Evolutionary conservation across 1,140 invertebrate species (phyloP).

Genomic region (Nylanderia fulva): DNA sequence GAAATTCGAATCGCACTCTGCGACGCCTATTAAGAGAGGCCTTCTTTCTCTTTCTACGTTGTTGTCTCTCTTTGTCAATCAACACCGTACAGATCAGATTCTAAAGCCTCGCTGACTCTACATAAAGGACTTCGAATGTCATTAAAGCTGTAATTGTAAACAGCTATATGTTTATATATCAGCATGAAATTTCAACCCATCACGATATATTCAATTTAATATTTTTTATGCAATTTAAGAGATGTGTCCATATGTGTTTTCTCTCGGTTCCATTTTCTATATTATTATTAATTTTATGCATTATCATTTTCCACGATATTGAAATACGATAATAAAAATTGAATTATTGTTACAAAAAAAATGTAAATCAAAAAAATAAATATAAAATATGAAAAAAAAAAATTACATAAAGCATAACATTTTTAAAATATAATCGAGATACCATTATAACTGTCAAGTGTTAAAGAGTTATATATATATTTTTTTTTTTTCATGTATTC

Average conservation of each 20-base stretch:
- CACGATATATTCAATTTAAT: background rate
- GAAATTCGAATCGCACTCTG: conserved; percentile 43
- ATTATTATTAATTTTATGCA: conserved; percentile 6
- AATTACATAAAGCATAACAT: background rate
- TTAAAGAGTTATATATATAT: no score
- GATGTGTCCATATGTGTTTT: no score
- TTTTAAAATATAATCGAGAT: background rate
- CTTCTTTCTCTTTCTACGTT: background rate
- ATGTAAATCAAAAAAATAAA: background rate
- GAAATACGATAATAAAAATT: background rate
- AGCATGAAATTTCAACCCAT: background rate
- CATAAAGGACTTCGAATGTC: background rate
- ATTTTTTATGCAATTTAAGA: background rate
- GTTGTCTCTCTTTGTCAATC: conserved; percentile 36
- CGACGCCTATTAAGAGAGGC: conserved; percentile 47
- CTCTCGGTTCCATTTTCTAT: background rate
- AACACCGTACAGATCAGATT: background rate
- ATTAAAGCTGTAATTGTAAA: conserved; percentile 32
- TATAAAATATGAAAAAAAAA: background rate
- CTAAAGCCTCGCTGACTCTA: conserved; percentile 11
- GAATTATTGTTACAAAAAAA: background rate
- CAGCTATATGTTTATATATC: background rate
- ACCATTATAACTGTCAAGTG: background rate
- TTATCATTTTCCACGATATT: background rate
- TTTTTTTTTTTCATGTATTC: conserved; percentile 20